These are phyloP conservation scores for Calycopis cecrops DNA, from an alignment of 1,140 invertebrate genomes.

Conservation along the genomic window DNA sequence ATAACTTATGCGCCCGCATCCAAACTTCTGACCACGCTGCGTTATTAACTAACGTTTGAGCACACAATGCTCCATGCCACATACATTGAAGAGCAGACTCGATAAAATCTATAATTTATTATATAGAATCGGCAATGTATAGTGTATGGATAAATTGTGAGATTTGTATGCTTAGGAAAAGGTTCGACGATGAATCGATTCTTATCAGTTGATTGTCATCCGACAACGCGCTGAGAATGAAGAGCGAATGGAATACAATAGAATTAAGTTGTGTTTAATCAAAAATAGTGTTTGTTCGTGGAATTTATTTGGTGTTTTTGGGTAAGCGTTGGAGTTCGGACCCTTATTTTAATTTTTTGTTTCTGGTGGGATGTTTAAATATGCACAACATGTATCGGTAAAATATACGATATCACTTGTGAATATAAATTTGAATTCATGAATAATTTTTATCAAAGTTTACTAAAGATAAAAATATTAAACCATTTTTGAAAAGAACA, in stretches of 20 bases:
- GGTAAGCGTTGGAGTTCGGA: constrained; percentile 20
- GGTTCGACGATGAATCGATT: constrained; percentile 29
- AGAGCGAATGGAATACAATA: constrained; percentile 38
- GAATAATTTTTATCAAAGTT: no score
- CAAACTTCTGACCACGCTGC: constrained; percentile 28
- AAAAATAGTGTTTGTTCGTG: constrained; percentile 28
- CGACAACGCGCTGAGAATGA: constrained; percentile 38
- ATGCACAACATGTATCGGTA: constrained; percentile 13
- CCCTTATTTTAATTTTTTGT: constrained; percentile 15
- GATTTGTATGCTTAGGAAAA: constrained; percentile 1
- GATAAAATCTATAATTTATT: neutral
- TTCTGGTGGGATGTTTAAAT: neutral
- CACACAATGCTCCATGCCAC: neutral
- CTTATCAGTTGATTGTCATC: constrained; percentile 47
- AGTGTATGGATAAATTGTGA: constrained; percentile 12
- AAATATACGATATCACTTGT: neutral
- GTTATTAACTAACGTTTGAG: constrained; percentile 11
- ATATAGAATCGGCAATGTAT: constrained; percentile 20
- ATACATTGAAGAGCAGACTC: constrained; percentile 21
- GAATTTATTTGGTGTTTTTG: constrained; percentile 25
- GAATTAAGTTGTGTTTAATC: constrained; percentile 51
- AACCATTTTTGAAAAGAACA: no score
- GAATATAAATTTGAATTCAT: neutral
- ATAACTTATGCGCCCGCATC: constrained; percentile 42
- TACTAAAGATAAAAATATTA: no score